These are phyloP conservation scores for Epirrhoe alternata DNA, from an alignment of 2,888 invertebrate species.

Conservation along the genomic window DNA sequence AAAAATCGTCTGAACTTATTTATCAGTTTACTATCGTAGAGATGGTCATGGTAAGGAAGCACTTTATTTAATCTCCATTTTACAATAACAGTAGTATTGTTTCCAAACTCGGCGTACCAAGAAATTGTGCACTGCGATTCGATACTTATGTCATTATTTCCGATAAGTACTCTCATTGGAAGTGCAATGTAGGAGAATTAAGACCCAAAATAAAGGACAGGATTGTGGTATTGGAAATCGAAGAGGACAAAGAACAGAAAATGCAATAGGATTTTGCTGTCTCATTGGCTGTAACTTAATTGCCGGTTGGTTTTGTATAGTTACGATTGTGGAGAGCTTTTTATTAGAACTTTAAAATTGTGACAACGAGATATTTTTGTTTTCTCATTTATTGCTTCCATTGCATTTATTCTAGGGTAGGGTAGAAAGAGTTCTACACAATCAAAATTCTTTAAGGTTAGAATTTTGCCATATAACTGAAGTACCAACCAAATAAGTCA, in stretches of 20 bases:
- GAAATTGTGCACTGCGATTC: slow-evolving; percentile 27
- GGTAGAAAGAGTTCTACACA: no score
- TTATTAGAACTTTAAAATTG: neutral
- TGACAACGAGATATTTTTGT: no score
- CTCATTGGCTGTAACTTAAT: slow-evolving; percentile 38
- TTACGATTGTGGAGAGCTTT: neutral
- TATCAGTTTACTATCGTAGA: no score
- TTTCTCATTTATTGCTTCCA: no score
- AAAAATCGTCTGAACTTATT: no score
- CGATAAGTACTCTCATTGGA: slow-evolving; percentile 35
- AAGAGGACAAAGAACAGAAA: slow-evolving; percentile 36
- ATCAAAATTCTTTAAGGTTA: neutral
- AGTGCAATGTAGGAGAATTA: slow-evolving; percentile 26
- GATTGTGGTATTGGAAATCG: slow-evolving; percentile 39
- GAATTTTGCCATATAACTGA: no score
- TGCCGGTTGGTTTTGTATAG: slow-evolving; percentile 24
- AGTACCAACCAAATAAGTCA: no score
- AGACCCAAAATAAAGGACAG: slow-evolving; percentile 36
- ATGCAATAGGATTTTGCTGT: slow-evolving; percentile 34
- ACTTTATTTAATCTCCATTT: no score
- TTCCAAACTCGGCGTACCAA: slow-evolving; percentile 12
- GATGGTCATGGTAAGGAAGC: no score
- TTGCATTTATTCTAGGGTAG: no score
- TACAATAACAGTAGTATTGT: neutral
- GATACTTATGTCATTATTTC: slow-evolving; percentile 38